phyloP scores from a whole-genome alignment of 2,888 invertebrate genomes.

The Folsomia candida region DNA sequence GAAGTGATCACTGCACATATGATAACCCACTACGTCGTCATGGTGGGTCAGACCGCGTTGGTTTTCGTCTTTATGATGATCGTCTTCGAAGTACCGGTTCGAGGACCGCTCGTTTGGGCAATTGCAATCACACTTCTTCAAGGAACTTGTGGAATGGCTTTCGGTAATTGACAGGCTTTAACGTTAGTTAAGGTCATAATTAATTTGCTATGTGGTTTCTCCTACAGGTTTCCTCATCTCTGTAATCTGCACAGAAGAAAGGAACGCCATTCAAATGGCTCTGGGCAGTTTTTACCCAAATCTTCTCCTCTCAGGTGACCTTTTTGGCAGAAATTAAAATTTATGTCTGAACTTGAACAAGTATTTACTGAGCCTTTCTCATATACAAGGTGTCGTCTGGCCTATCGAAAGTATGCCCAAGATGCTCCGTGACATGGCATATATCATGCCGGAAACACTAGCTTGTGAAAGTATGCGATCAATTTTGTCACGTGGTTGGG shows the following conservation, averaged over 20 bases:
- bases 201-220: constrained; percentile 17
- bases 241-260: constrained; percentile 83
- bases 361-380: too few species aligned
- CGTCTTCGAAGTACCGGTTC: constrained; percentile 84
- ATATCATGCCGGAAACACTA: constrained; percentile 56
- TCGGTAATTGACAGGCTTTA: constrained; percentile 67
- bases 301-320: constrained; percentile 80
- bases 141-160: constrained; percentile 93
- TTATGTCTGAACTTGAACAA: not conserved
- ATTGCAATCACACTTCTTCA: constrained; percentile 81
- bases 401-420: constrained; percentile 93
- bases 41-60: constrained; percentile 88
- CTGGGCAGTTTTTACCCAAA: constrained; percentile 94
- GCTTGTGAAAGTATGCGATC: constrained; percentile 57
- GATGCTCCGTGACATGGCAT: constrained; percentile 63
- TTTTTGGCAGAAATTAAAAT: constrained; percentile 3
- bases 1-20: constrained; percentile 93
- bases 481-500: constrained; percentile 55
- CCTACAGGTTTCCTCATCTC: constrained; percentile 80
- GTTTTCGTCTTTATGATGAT: constrained; percentile 88
- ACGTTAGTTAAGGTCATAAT: not conserved
- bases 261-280: constrained; percentile 88
- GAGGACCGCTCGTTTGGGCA: constrained; percentile 81
- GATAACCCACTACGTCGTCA: constrained; percentile 88
- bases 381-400: constrained; percentile 81